Base-by-base conservation (phyloP, 2,113 vertebrate species). In the Podocnemis expansa region DNA sequence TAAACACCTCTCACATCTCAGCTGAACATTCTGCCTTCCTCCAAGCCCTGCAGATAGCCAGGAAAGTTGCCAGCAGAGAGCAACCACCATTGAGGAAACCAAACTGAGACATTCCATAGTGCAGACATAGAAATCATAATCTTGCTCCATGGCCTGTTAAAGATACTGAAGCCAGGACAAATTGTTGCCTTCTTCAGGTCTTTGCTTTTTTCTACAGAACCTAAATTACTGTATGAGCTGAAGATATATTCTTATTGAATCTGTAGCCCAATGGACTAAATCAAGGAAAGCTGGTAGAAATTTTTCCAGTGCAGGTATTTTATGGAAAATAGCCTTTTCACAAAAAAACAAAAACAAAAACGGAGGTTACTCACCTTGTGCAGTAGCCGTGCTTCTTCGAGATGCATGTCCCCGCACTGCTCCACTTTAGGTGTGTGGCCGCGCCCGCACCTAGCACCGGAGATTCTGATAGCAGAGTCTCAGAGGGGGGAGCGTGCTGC, bases 61-160 rank as follows among this genome's bases (percentile, higher is more conserved):
- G 67, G 83, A 95, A 96, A 82, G n/a, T 43, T 94, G 83, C 49
- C 93, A 93, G 38, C 3, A 24, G 49, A 94, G 83, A 82, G 21
- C 3, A 89, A 21, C 52, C 41, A 41, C 78, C 1, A 0, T 0
- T 94, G 76, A 89, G 81, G 84, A 92, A 95, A 94, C 9, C 17
- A 22, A 38, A 7, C 11, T 38, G n/a, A 93, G 21, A 93, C 25
- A 86, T 58, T 45, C 19, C n/a, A 47, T 43, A 19, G 24, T 78
- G 63, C 78, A 93, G 45, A 78, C n/a, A 41, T 16, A 86, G 8
- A 8, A 63, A 70, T 90, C 78, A 82, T 67, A 87, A 88, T 90
- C 73, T 31, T 84, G 45, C 41, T 8, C 73, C 41, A 55, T 4
- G 78, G 75, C 5, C 41, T 92, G 47, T 19, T 88, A 86, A 86